Evolutionary conservation across 1,140 invertebrate genomes (phyloP).

Genomic region (Eumaeus atala): DNA sequence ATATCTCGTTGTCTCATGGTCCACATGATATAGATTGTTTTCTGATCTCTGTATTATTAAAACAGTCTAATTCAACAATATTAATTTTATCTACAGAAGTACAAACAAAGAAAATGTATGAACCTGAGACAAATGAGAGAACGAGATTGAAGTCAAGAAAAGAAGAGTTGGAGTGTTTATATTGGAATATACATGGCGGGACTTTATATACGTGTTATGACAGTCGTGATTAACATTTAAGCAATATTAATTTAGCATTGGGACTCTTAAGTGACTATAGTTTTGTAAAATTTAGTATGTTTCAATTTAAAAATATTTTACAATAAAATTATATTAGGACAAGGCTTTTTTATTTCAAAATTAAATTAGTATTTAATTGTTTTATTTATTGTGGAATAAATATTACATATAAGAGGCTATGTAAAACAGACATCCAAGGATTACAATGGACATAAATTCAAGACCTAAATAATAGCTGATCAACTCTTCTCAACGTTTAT

Average conservation of each 20-base stretch:
- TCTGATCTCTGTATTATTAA: constrained; percentile 33
- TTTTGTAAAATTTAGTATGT: constrained; percentile 22
- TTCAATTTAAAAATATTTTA: constrained; percentile 31
- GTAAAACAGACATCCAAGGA: constrained; percentile 21
- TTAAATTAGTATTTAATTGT: constrained; percentile 38
- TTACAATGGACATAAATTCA: too few species aligned
- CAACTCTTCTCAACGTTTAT: constrained; percentile 37
- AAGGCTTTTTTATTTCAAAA: constrained; percentile 57
- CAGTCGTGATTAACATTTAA: constrained; percentile 26
- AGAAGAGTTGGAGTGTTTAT: constrained; percentile 65
- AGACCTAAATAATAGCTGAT: too few species aligned
- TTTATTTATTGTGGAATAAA: constrained; percentile 58
- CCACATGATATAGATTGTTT: constrained; percentile 71
- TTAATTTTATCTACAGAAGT: constrained; percentile 71
- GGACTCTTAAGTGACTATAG: constrained; percentile 37
- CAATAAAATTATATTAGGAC: constrained; percentile 57
- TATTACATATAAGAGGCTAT: constrained; percentile 50
- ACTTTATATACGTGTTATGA: constrained; percentile 38
- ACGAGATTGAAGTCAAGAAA: constrained; percentile 46
- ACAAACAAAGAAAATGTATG: constrained; percentile 60
- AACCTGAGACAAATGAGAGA: constrained; percentile 65
- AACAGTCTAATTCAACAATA: constrained; percentile 53
- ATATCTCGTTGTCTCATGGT: constrained; percentile 75
- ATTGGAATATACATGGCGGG: constrained; percentile 72
- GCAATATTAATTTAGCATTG: constrained; percentile 29